Base-by-base conservation (phyloP, 1,140 invertebrate genomes). In the Eciton burchellii region DNA sequence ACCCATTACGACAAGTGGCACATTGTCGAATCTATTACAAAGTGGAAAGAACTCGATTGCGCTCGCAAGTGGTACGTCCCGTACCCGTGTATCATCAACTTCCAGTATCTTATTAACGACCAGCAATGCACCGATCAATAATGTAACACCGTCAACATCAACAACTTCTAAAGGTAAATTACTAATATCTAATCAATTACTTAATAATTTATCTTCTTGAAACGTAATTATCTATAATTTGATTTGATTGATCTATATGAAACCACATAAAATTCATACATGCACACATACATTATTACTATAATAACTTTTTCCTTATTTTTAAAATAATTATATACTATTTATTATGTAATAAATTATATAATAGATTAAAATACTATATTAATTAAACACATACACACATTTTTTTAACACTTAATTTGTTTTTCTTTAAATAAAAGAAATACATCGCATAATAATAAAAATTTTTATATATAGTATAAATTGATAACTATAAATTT, bases 151-250 rank as follows among this genome's bases (percentile, higher is more conserved):
- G 14, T 73, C 84, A 21, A 70, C 85, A 52, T 74, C 91, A 24
- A 82, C 89, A 2, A 74, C 85, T 24, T 21, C 91, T 89, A 93
- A 93, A 93, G 92, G 92, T 93, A 93, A 89, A 92, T 88, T 86
- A 87, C 76, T 83, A 89, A 90, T 92, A 87, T 91, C 88, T 91
- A 91, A 87, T 83, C 88, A 85, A 60, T 49, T 89, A 87, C 24
- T 72, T 57, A 89, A 57, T 73, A 88, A 81, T 81, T 83, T 82
- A 56, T 11, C 85, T 35, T 35, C 35, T 6, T 16, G 74, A 79
- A 79, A 70, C 63, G n/a, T 79, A 79, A 21, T 66, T 12, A 35
- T 2, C 6, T 35, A 6, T 35, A 3, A 35, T 35, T 35, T n/a
- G 59, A 35, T 65, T n/a, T 4, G 14, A 26, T 12, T 1, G n/a